A percentile compares a stretch with the other conserved stretches of the same genome.
Evolutionary conservation across 2,888 invertebrate genomes (phyloP).

Genomic region (Cryptus viduatorius): DNA sequence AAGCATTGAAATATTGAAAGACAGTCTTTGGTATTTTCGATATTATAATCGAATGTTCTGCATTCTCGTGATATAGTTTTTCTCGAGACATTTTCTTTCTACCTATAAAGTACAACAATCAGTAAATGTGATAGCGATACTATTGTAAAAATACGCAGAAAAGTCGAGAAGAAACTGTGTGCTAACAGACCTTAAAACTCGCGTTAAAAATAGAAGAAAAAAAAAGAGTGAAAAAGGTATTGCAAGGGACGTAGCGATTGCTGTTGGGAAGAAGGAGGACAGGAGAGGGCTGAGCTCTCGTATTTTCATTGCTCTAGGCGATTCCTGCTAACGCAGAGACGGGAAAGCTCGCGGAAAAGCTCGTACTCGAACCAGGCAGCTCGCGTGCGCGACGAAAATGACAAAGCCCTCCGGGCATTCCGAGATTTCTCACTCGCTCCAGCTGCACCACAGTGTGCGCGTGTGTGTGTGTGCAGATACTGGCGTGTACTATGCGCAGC

Average conservation of each 20-base stretch:
- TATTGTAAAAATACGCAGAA: slow-evolving; percentile 31
- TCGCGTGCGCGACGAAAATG: slow-evolving; percentile 77
- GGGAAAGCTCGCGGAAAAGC: slow-evolving; percentile 65
- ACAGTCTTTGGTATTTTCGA: too few relatives aligned
- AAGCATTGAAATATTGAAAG: too few relatives aligned
- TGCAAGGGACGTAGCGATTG: slow-evolving; percentile 32
- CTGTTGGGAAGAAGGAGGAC: slow-evolving; percentile 50
- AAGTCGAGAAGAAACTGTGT: slow-evolving; percentile 45
- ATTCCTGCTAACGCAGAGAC: slow-evolving; percentile 55
- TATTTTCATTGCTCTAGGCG: slow-evolving; percentile 70
- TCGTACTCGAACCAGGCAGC: slow-evolving; percentile 43
- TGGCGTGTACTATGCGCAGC: slow-evolving; percentile 9
- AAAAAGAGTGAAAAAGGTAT: neutral
- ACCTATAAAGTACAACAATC: neutral
- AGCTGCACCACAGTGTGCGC: neutral
- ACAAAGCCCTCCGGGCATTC: slow-evolving; percentile 78
- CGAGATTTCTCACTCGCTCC: slow-evolving; percentile 73
- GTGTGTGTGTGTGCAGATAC: slow-evolving; percentile 17
- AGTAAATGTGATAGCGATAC: slow-evolving; percentile 39
- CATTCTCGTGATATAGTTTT: neutral
- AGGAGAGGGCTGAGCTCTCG: slow-evolving; percentile 64
- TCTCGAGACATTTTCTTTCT: neutral
- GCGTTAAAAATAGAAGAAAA: slow-evolving; percentile 52
- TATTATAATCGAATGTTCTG: neutral
- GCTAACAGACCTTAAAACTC: slow-evolving; percentile 60